phyloP scores from a whole-genome alignment of 1,140 invertebrate genomes.

The Stegodyphus mimosarum region DNA sequence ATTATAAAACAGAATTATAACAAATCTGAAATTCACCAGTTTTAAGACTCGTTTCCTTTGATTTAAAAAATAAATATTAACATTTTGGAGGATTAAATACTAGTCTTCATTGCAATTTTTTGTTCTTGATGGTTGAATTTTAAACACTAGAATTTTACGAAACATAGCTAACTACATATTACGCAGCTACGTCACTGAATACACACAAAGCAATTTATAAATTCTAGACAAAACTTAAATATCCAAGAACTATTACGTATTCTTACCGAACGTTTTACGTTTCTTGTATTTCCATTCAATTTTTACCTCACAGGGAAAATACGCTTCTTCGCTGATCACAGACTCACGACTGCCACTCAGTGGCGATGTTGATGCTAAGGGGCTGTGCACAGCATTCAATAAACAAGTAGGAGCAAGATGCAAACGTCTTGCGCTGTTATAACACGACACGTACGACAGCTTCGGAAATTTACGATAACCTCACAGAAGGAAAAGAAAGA shows the following conservation, averaged over 20 bases:
- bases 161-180: too few relatives aligned
- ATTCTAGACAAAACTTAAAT: neutral
- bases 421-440: slow-evolving; percentile 41
- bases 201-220: neutral
- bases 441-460: slow-evolving; percentile 53
- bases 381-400: slow-evolving; percentile 11
- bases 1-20: too few relatives aligned
- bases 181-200: neutral
- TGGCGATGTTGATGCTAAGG: neutral
- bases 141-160: neutral
- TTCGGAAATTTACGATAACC: slow-evolving; percentile 8
- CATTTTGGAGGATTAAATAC: neutral
- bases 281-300: slow-evolving; percentile 49
- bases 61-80: neutral
- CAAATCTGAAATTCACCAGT: too few relatives aligned
- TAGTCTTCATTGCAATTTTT: neutral
- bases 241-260: neutral
- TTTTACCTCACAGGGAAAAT: slow-evolving; percentile 1
- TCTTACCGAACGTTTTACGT: slow-evolving; percentile 30
- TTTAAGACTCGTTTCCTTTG: neutral
- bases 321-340: slow-evolving; percentile 10
- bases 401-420: slow-evolving; percentile 25
- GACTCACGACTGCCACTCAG: neutral
- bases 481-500: too few relatives aligned
- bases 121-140: neutral